Conservation (phyloP, 2,888 invertebrate genomes). For the Noctuana brunneofusca region DNA sequence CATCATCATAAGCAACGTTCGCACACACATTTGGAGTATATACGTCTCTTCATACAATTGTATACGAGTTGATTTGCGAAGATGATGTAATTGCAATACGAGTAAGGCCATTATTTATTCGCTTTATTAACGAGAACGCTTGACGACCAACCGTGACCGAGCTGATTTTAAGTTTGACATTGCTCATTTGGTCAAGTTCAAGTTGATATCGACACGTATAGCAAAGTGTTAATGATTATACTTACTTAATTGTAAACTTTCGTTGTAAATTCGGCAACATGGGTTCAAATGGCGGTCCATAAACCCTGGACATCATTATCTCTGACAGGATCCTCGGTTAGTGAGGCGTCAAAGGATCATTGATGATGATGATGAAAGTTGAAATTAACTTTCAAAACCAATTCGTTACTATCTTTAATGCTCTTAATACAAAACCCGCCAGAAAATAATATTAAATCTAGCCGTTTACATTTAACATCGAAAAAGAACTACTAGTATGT, state of each 20-base stretch:
- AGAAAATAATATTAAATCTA: too few relatives aligned
- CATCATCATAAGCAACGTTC: slow-evolving; percentile 20
- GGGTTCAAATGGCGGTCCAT: too few relatives aligned
- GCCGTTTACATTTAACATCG: too few relatives aligned
- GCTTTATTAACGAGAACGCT: slow-evolving; percentile 58
- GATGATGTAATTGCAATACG: slow-evolving; percentile 70
- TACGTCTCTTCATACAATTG: slow-evolving; percentile 27
- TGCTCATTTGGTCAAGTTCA: slow-evolving; percentile 76
- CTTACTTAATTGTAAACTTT: background rate
- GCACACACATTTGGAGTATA: slow-evolving; percentile 21
- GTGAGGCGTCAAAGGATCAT: too few relatives aligned
- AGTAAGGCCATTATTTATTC: slow-evolving; percentile 62
- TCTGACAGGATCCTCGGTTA: too few relatives aligned
- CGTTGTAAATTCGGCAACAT: background rate
- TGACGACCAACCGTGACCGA: slow-evolving; percentile 45
- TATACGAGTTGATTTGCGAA: slow-evolving; percentile 43
- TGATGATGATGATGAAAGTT: background rate
- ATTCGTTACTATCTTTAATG: too few relatives aligned
- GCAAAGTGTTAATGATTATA: slow-evolving; percentile 3
- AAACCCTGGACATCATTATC: too few relatives aligned
- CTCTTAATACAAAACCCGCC: too few relatives aligned
- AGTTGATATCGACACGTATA: slow-evolving; percentile 44
- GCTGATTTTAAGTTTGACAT: slow-evolving; percentile 55
- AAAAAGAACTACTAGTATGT: background rate
- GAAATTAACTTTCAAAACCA: background rate